phyloP scores from a whole-genome alignment of 2,888 invertebrate genomes.

The Ophion slaviceki region DNA sequence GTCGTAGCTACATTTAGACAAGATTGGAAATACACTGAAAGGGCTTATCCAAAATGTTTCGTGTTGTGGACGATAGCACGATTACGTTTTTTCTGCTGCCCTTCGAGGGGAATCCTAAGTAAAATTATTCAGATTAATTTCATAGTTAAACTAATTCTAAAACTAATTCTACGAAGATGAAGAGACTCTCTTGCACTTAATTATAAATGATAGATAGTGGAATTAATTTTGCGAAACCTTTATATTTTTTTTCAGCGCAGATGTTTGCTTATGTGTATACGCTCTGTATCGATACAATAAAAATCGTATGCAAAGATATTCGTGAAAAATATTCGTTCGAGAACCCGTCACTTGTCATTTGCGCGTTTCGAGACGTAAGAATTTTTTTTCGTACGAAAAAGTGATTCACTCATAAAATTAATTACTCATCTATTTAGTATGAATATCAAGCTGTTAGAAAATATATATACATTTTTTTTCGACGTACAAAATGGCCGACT shows the following conservation, averaged over 20 bases:
- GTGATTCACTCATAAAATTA: too few species aligned
- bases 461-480: too few species aligned
- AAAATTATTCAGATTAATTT: not conserved
- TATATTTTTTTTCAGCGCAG: not conserved
- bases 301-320: not conserved
- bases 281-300: not conserved
- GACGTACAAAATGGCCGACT: too few species aligned
- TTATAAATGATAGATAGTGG: not conserved
- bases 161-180: not conserved
- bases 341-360: too few species aligned
- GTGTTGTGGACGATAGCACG: too few species aligned
- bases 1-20: not conserved
- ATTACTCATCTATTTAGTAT: too few species aligned
- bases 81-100: not conserved
- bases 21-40: not conserved
- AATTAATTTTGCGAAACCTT: not conserved
- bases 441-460: too few species aligned
- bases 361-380: too few species aligned
- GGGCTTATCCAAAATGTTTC: not conserved
- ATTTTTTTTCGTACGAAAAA: too few species aligned
- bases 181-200: not conserved
- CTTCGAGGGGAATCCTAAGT: not conserved
- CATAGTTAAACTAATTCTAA: not conserved
- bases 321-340: not conserved
- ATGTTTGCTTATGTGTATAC: not conserved